phyloP scores from a whole-genome alignment of 2,888 invertebrate genomes.

The Entomobrya proxima region DNA sequence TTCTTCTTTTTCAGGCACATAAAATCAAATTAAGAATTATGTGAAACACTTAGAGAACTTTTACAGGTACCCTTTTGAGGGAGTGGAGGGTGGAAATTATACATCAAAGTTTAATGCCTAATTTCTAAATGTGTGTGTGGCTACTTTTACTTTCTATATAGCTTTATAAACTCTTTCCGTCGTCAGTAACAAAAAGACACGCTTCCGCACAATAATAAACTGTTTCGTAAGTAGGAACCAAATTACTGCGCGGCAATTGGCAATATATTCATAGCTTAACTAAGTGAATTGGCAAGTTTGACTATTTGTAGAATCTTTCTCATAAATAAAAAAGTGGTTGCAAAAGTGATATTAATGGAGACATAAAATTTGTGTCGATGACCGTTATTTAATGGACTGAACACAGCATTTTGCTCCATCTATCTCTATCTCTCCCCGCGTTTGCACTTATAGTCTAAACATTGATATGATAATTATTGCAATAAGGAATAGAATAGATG shows the following conservation, averaged over 20 bases:
- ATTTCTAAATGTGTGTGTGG: not conserved
- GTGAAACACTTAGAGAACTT: not conserved
- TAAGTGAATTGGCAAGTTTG: not conserved
- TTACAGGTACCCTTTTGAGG: not conserved
- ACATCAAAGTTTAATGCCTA: not conserved
- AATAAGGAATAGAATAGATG: too few relatives aligned
- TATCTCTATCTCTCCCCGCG: too few relatives aligned
- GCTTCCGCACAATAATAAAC: not conserved
- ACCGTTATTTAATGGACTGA: conserved; percentile 2
- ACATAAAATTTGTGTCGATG: conserved; percentile 32
- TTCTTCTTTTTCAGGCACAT: conserved; percentile 35
- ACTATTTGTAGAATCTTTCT: not conserved
- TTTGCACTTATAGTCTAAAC: too few relatives aligned
- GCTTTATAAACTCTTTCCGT: not conserved
- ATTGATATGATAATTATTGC: too few relatives aligned
- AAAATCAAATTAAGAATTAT: not conserved
- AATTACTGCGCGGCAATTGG: too few relatives aligned
- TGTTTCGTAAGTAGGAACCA: not conserved
- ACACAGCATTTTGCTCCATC: not conserved
- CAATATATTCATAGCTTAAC: conserved; percentile 9
- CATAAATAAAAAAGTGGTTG: not conserved
- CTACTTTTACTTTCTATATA: conserved; percentile 19
- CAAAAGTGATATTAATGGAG: conserved; percentile 33
- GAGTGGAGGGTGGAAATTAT: not conserved
- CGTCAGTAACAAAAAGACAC: too few relatives aligned